phyloP scores from a whole-genome alignment of 2,888 invertebrate species.

The Plutella xylostella region DNA sequence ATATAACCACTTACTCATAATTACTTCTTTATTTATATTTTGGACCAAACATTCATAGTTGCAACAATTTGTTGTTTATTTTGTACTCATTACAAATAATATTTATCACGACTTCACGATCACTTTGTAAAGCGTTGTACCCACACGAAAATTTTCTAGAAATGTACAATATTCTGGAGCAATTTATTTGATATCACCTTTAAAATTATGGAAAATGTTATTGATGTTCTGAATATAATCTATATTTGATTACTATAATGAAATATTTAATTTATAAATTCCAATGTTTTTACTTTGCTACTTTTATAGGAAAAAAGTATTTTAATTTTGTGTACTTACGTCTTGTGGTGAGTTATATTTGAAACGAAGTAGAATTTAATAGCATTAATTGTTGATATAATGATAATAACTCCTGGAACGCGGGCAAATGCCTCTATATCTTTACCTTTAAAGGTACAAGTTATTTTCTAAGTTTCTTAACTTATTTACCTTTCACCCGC shows the following conservation, averaged over 20 bases:
- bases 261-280: neutral
- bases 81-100: slow-evolving; percentile 17
- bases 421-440: neutral
- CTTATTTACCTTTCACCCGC: neutral
- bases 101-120: neutral
- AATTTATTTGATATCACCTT: slow-evolving; percentile 3
- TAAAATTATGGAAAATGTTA: slow-evolving; percentile 1
- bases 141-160: neutral
- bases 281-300: neutral
- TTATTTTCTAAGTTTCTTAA: neutral
- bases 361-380: slow-evolving; percentile 30
- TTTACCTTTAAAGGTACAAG: neutral
- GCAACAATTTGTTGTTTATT: slow-evolving; percentile 17
- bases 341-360: slow-evolving; percentile 34
- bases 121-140: neutral
- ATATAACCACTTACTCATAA: neutral
- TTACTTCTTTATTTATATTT: slow-evolving; percentile 13
- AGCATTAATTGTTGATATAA: neutral
- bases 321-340: slow-evolving; percentile 26
- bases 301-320: slow-evolving; percentile 18
- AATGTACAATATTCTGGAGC: slow-evolving; percentile 3
- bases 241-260: neutral
- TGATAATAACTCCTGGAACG: neutral
- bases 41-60: slow-evolving; percentile 7
- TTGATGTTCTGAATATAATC: neutral